Conservation (phyloP, 2,888 invertebrate genomes). For the Sericinus montela region DNA sequence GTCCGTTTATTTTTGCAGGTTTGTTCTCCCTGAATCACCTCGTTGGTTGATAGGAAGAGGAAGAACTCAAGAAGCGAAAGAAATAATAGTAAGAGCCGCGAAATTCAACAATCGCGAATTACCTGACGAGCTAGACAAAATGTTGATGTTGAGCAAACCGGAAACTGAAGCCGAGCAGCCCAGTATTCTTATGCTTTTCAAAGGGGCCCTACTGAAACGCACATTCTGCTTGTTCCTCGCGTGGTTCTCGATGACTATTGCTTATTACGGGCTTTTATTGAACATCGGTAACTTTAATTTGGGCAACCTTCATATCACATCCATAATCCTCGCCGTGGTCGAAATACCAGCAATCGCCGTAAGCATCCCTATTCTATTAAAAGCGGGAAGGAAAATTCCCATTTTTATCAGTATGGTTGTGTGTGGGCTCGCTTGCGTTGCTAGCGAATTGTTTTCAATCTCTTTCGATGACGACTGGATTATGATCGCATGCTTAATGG, state of each 20-base stretch:
- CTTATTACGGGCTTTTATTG: conserved; percentile 87
- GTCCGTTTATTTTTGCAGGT: conserved; percentile 70
- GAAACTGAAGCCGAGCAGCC: conserved; percentile 66
- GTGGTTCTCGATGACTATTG: conserved; percentile 88
- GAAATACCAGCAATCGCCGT: conserved; percentile 88
- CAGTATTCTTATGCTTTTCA: conserved; percentile 82
- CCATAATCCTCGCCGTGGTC: conserved; percentile 85
- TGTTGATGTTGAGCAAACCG: conserved; percentile 75
- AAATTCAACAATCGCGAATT: conserved; percentile 82
- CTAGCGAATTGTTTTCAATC: conserved; percentile 76
- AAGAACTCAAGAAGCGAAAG: conserved; percentile 83
- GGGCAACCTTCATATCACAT: conserved; percentile 86
- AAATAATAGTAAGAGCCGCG: conserved; percentile 82
- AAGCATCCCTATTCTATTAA: conserved; percentile 86
- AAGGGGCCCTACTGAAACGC: conserved; percentile 82
- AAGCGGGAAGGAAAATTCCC: conserved; percentile 85
- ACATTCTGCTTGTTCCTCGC: conserved; percentile 85
- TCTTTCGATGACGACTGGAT: conserved; percentile 81
- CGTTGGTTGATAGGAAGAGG: conserved; percentile 88
- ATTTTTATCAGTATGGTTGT: conserved; percentile 83
- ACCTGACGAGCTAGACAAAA: conserved; percentile 84
- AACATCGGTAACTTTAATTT: conserved; percentile 86
- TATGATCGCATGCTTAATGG: conserved; percentile 86
- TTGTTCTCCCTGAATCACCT: conserved; percentile 88
- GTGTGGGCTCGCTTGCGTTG: conserved; percentile 85